A percentile compares a stretch with the other conserved stretches of the same genome.
Evolutionary conservation across 2,888 invertebrate species (phyloP).

Genomic region (Watsonalla cultraria): DNA sequence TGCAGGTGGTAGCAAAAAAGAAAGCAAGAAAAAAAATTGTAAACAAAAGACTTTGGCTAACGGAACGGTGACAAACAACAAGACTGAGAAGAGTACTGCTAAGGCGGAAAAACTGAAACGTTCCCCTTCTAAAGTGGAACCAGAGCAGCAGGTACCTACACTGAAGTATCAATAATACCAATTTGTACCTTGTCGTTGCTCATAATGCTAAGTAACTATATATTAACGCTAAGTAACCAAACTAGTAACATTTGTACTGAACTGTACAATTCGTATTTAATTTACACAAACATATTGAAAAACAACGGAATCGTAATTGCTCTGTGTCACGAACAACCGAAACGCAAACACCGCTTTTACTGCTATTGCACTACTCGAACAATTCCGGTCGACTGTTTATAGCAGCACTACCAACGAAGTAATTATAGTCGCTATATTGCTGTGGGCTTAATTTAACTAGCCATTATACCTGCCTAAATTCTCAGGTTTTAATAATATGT

Average conservation of each 20-base stretch:
- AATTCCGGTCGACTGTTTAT: constrained; percentile 51
- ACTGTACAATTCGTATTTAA: constrained; percentile 41
- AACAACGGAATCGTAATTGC: constrained; percentile 57
- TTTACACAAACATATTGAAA: constrained; percentile 51
- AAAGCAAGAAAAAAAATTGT: constrained; percentile 80
- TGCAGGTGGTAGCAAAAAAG: constrained; percentile 79
- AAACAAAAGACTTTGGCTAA: constrained; percentile 77
- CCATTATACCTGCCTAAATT: constrained; percentile 11
- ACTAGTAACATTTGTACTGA: neutral
- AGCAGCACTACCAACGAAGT: constrained; percentile 36
- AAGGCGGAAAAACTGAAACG: constrained; percentile 54
- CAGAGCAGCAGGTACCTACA: constrained; percentile 48
- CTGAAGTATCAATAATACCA: neutral
- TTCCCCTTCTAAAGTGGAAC: constrained; percentile 46
- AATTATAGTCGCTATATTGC: constrained; percentile 40
- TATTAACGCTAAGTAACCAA: too few species aligned
- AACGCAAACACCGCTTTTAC: constrained; percentile 46
- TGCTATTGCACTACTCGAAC: constrained; percentile 29
- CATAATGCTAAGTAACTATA: too few species aligned
- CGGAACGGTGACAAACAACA: constrained; percentile 69
- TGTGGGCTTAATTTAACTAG: constrained; percentile 43
- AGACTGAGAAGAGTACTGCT: constrained; percentile 53
- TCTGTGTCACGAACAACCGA: constrained; percentile 54
- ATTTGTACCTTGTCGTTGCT: neutral
- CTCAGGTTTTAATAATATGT: constrained; percentile 31